Percentiles rank a stretch among this genome's conserved stretches.
Evolutionary conservation across 2,888 invertebrate genomes (phyloP).

Genomic region (Temnothorax ravouxi): DNA sequence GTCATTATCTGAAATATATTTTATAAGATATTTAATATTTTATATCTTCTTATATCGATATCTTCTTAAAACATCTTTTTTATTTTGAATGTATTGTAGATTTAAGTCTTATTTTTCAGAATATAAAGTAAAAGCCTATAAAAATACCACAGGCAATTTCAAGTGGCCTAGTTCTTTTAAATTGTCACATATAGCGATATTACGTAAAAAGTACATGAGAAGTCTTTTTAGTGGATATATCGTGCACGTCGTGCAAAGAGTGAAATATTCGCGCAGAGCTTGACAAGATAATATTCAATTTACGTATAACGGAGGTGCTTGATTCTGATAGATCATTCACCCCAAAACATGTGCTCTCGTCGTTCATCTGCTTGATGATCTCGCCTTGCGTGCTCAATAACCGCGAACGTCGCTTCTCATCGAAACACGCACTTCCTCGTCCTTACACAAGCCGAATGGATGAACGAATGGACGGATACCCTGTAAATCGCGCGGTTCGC

Average conservation of each 20-base stretch:
- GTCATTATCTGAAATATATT: background rate
- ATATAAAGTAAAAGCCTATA: background rate
- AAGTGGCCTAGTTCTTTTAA: too few relatives aligned
- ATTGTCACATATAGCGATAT: background rate
- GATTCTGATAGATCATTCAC: conserved; percentile 26
- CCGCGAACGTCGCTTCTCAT: conserved; percentile 7
- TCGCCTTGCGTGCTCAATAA: conserved; percentile 44
- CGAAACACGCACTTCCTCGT: conserved; percentile 44
- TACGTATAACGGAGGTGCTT: background rate
- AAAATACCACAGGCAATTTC: background rate
- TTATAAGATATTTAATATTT: background rate
- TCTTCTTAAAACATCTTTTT: background rate
- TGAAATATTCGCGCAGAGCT: background rate
- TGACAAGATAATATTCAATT: conserved; percentile 36
- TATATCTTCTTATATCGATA: too few relatives aligned
- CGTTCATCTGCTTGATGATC: conserved; percentile 37
- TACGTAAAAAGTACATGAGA: background rate
- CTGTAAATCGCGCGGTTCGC: conserved; percentile 52
- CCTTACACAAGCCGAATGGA: background rate
- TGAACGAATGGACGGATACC: conserved; percentile 39
- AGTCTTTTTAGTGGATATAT: background rate
- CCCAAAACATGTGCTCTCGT: conserved; percentile 30
- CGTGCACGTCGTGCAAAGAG: background rate
- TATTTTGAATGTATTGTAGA: background rate
- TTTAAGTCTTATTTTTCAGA: background rate